Evolutionary conservation across 1,140 invertebrate species (phyloP).

Genomic region (Polyergus mexicanus): DNA sequence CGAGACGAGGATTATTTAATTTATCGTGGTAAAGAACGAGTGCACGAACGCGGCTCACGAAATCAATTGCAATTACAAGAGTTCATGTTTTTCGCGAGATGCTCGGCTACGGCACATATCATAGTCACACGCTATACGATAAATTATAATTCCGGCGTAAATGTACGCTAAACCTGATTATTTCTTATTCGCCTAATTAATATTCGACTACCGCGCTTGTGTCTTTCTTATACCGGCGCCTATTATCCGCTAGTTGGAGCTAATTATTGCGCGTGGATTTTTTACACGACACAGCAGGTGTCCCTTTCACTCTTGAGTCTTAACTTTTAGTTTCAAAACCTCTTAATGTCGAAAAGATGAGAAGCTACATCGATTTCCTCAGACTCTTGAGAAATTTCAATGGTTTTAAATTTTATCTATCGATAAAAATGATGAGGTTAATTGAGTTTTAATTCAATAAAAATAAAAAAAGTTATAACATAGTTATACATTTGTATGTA

Average conservation of each 20-base stretch:
- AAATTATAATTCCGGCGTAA: constrained; percentile 46
- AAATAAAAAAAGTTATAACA: too few species aligned
- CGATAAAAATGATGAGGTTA: too few species aligned
- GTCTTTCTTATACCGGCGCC: constrained; percentile 46
- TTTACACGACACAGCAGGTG: constrained; percentile 53
- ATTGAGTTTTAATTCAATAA: too few species aligned
- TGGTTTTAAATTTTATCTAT: too few species aligned
- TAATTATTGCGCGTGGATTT: constrained; percentile 66
- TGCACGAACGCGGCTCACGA: not conserved
- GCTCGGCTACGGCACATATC: too few species aligned
- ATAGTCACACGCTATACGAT: not conserved
- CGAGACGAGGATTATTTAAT: constrained; percentile 6
- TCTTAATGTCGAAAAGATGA: not conserved
- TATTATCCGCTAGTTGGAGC: constrained; percentile 62
- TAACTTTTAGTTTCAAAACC: constrained; percentile 25
- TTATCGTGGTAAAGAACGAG: constrained; percentile 43
- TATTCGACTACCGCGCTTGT: constrained; percentile 33
- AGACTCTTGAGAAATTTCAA: too few species aligned
- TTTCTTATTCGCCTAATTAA: constrained; percentile 70
- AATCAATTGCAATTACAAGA: constrained; percentile 27
- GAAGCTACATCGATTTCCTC: not conserved
- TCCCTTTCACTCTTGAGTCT: constrained; percentile 67
- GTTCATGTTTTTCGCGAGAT: constrained; percentile 16
- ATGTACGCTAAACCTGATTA: constrained; percentile 13
- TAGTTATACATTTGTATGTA: too few species aligned